phyloP scores from a whole-genome alignment of 2,888 invertebrate genomes.

The Cetonia aurata region DNA sequence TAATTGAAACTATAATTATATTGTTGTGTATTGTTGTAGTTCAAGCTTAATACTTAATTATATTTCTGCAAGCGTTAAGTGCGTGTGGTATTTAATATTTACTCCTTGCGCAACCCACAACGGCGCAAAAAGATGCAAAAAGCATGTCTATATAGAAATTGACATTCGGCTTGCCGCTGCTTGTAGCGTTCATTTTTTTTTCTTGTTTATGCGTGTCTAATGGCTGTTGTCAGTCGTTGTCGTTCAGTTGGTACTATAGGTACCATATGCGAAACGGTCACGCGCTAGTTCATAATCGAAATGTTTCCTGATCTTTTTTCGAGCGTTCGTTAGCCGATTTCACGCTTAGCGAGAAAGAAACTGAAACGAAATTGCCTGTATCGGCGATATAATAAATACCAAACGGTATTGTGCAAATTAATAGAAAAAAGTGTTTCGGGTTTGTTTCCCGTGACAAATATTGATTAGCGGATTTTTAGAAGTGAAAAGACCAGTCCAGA shows the following conservation, averaged over 20 bases:
- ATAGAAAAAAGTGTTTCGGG: not conserved
- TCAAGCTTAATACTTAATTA: no score
- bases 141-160: not conserved
- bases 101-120: not conserved
- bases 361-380: not conserved
- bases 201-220: not conserved
- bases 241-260: no score
- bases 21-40: no score
- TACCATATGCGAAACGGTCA: constrained; percentile 14
- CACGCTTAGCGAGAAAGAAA: constrained; percentile 6
- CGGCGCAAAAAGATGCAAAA: not conserved
- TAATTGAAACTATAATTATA: no score
- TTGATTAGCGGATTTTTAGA: not conserved
- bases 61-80: no score
- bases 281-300: constrained; percentile 2
- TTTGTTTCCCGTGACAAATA: not conserved
- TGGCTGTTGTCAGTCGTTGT: not conserved
- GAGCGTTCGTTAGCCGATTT: not conserved
- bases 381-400: not conserved
- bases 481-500: not conserved
- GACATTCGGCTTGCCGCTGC: not conserved
- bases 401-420: constrained; percentile 3
- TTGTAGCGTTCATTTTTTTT: constrained; percentile 4
- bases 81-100: no score
- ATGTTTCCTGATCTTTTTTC: not conserved